phyloP scores from a whole-genome alignment of 2,888 invertebrate genomes.

The Argyra leucocephala region DNA sequence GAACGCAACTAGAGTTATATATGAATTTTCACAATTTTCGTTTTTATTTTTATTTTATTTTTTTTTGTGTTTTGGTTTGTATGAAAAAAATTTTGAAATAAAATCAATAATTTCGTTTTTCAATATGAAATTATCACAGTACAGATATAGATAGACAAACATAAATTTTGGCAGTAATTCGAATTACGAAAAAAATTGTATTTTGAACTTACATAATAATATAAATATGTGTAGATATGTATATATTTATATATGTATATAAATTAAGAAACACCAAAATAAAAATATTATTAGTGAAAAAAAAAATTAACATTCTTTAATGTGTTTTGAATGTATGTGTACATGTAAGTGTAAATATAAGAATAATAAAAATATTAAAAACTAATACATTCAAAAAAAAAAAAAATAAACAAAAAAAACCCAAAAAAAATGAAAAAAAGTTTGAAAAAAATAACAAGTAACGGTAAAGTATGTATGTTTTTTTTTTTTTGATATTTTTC shows the following conservation, averaged over 20 bases:
- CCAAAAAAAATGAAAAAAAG: background rate
- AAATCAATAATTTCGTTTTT: constrained; percentile 6
- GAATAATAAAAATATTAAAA: constrained; percentile 6
- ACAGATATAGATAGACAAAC: background rate
- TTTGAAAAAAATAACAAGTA: background rate
- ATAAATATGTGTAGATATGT: no score
- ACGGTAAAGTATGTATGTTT: background rate
- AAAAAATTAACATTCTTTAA: constrained; percentile 6
- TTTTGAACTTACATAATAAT: background rate
- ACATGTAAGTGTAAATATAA: background rate
- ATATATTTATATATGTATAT: no score
- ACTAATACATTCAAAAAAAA: constrained; percentile 2
- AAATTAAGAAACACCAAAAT: background rate
- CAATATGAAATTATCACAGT: background rate
- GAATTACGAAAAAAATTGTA: background rate
- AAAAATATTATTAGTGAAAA: background rate
- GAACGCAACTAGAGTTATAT: no score
- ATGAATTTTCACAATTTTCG: no score
- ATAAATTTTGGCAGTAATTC: background rate
- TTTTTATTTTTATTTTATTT: background rate
- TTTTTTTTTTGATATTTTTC: background rate
- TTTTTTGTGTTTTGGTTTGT: background rate
- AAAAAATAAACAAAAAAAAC: background rate
- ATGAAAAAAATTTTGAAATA: background rate
- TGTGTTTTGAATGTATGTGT: background rate